Conservation (phyloP, 2,113 vertebrate genomes). For the Oncorhynchus keta region DNA sequence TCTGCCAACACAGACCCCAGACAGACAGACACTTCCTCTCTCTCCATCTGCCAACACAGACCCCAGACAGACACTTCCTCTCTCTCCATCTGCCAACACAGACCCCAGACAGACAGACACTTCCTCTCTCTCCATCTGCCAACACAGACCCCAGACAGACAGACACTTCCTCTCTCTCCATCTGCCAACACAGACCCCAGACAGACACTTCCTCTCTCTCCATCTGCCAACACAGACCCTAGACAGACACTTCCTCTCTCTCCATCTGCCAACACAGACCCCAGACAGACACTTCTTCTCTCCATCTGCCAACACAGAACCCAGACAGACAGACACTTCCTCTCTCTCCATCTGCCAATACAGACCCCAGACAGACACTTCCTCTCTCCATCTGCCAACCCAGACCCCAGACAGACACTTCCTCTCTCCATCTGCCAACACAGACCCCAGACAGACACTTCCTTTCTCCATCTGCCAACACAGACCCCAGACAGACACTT, state of each 20-base stretch:
- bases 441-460: too few species aligned
- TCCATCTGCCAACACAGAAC: neutral
- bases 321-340: constrained; percentile 35
- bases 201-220: too few species aligned
- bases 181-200: neutral
- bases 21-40: too few species aligned
- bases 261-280: neutral
- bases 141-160: neutral
- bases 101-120: neutral
- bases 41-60: neutral
- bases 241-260: neutral
- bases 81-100: neutral
- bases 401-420: too few species aligned
- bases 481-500: too few species aligned
- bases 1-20: neutral
- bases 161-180: too few species aligned
- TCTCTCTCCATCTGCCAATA: neutral
- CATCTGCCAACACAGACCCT: neutral
- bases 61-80: neutral
- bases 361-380: too few species aligned
- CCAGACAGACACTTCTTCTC: neutral
- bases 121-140: neutral
- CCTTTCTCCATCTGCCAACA: too few species aligned
- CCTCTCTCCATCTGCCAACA: too few species aligned
- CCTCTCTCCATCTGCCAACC: too few species aligned